These are phyloP conservation scores for Acanthosepion esculentum DNA, from an alignment of 2,888 invertebrate genomes.

Conservation along the genomic window DNA sequence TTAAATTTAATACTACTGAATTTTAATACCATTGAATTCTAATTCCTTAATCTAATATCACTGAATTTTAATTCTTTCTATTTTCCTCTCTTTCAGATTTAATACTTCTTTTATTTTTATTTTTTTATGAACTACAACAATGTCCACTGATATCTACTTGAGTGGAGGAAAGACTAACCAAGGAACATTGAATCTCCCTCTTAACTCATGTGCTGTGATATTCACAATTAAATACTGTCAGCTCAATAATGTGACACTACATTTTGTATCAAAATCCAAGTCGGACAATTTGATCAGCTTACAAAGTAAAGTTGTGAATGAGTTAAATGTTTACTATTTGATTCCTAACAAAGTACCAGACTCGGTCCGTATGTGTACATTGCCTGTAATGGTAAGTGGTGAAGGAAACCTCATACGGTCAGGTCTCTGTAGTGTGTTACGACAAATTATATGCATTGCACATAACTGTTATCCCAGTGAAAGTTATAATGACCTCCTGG, in stretches of 20 bases:
- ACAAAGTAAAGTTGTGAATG: background rate
- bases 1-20: background rate
- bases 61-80: background rate
- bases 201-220: constrained; percentile 61
- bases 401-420: constrained; percentile 59
- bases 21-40: background rate
- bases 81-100: background rate
- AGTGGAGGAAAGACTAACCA: constrained; percentile 49
- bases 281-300: background rate
- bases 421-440: constrained; percentile 65
- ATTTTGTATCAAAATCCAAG: background rate
- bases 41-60: too few species aligned
- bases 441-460: constrained; percentile 62
- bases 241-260: background rate
- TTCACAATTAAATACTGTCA: constrained; percentile 61
- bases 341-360: constrained; percentile 50
- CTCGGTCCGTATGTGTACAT: constrained; percentile 54
- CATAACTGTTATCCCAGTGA: constrained; percentile 55
- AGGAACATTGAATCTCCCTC: constrained; percentile 53
- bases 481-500: constrained; percentile 63
- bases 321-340: constrained; percentile 46
- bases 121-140: background rate
- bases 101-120: background rate
- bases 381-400: constrained; percentile 56
- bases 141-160: constrained; percentile 36